Base-by-base conservation (phyloP, 2,888 invertebrate genomes). In the Coleophora deauratella region DNA sequence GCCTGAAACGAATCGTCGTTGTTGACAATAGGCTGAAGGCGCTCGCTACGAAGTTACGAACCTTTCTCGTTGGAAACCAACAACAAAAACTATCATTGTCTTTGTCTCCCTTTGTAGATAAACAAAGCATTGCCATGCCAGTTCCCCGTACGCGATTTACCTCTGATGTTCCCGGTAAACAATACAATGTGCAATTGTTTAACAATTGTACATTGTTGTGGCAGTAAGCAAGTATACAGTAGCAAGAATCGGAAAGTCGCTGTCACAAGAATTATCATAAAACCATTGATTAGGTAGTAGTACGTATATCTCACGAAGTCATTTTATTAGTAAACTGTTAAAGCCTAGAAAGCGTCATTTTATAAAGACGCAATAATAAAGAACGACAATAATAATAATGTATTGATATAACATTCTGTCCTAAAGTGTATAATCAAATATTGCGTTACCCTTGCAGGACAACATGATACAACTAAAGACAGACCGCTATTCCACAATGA, bases 71-170 rank as follows among this genome's bases (percentile, higher is more conserved):
- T 43, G 54, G 54, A 67, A 65, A 63, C 58, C 51, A 51, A 6
- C 46, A 42, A 59, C 57, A 67, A 68, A 68, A 71, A 70, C 66
- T 59, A 51, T 62, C 62, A 75, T 78, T 76, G 74, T 77, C 62
- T 71, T 78, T 76, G 74, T 77, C 62, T 71, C 60, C 61, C 59
- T 63, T 66, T 57, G 56, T 58, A 60, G 58, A 60, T 66, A 70
- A 70, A 81, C 76, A 78, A 78, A 71, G 66, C 58, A 57, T 31
- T 50, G 45, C 54, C 43, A 21, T 21, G 21, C 48, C 52, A 52
- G 57, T 77, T 78, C 77, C 67, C 58, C 62, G 75, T 69, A 77
- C 59, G 54, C 62, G 62, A 62, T 69, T 71, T 68, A 66, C 64
- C 59, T 59, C 59, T 57, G 42, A 45, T 45, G 49, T 62, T 69